Conservation (phyloP, 2,113 vertebrate genomes). For the Mus pahari region DNA sequence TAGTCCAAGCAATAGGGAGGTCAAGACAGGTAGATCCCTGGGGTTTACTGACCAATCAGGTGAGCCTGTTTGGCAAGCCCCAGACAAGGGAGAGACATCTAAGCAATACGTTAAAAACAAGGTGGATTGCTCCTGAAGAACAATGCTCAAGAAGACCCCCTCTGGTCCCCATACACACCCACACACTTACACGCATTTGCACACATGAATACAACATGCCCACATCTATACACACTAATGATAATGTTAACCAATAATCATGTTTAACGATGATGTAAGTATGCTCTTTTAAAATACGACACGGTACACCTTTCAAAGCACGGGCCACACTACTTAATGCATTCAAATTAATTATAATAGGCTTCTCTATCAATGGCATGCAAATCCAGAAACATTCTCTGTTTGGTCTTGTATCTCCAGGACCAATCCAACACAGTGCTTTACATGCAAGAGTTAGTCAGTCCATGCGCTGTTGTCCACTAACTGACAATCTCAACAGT, state of each 20-base stretch:
- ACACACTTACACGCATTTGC: background rate
- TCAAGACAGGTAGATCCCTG: background rate
- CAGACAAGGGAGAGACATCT: background rate
- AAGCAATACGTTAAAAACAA: background rate
- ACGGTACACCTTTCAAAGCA: background rate
- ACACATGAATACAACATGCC: background rate
- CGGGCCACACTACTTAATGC: background rate
- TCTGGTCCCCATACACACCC: background rate
- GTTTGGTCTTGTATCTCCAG: background rate
- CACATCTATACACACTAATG: background rate
- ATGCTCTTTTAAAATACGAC: slow-evolving; percentile 46
- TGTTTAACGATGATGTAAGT: slow-evolving; percentile 12
- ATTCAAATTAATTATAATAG: slow-evolving; percentile 12
- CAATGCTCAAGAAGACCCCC: background rate
- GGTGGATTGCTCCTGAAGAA: background rate
- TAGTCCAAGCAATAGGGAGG: background rate
- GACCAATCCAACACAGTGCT: background rate
- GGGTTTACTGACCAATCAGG: background rate
- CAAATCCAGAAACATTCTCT: background rate
- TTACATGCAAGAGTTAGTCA: background rate
- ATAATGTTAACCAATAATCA: background rate
- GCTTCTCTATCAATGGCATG: background rate
- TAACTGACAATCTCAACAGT: background rate
- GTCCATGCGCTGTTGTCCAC: background rate
- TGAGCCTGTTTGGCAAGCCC: background rate